Evolutionary conservation across 1,140 invertebrate species (phyloP), one percentile per base, ranked within the genome.

Genomic region (Teleopsis dalmanni): DNA sequence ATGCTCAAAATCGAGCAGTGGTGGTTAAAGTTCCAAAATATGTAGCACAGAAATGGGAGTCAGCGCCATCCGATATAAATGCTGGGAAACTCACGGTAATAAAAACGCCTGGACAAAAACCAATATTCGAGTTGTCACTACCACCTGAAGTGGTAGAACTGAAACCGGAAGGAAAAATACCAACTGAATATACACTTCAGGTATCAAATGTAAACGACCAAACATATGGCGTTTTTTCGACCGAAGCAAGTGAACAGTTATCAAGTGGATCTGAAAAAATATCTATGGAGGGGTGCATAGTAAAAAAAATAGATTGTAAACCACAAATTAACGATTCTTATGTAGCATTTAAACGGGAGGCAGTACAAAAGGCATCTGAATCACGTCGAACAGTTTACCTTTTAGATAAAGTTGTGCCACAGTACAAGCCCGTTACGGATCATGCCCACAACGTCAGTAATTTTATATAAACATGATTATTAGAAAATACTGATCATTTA

Each of bases 21-120:
- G 75, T 97, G 8, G 93, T 97, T 0, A 97, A 97, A 77, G 91
- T 95, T 19, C 94, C 94, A 3, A 97, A 97, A 76, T 97, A 95
- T 75, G 84, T 97, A 55, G 86, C 91, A 3, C 88, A 57, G 76
- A 82, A 60, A 85, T 84, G 70, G 81, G 85, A 50, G 79, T 88
- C 88, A 56, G 76, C 81, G 83, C 91, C n/a, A 83, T 87, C 69
- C 7, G 76, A 77, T 48, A 77, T 79, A 54, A 77, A 79, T 65
- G 77, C 79, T 4, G 77, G 77, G 4, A 78, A 78, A 55, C 60
- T 80, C 40, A 73, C 76, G 44, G 79, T 80, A 48, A 75, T 75
- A 25, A 73, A 77, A 38, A 71, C 69, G 19, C 72, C 76, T 16
- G 77, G 78, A 4, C 76, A 78, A 50, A 72, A 73, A 48, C 74